Percentiles rank a stretch among this genome's conserved stretches.
phyloP scores from a whole-genome alignment of 1,140 invertebrate species.

The Drosophila kanapiae region DNA sequence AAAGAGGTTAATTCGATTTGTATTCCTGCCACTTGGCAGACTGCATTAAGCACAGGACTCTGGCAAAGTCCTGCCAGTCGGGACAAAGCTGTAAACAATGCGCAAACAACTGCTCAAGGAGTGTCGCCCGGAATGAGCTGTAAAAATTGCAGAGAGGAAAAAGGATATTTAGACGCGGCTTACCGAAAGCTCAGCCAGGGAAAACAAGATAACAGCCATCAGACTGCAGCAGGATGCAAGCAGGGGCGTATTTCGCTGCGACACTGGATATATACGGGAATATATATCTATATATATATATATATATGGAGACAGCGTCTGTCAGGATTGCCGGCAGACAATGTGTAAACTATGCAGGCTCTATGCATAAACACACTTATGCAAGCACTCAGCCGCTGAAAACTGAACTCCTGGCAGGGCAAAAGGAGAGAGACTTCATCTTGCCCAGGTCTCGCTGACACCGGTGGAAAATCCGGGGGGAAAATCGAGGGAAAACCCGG shows the following conservation, averaged over 20 bases:
- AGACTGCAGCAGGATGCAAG: neutral
- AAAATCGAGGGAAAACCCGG: neutral
- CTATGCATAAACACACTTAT: constrained; percentile 42
- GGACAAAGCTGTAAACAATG: constrained; percentile 70
- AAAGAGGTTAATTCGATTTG: constrained; percentile 75
- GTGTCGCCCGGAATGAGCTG: constrained; percentile 76
- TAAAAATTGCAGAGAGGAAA: constrained; percentile 56
- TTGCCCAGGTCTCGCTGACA: neutral
- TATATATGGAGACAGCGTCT: constrained; percentile 10
- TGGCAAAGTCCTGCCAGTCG: neutral
- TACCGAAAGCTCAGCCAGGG: constrained; percentile 58
- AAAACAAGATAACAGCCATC: constrained; percentile 53
- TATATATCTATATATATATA: constrained; percentile 3
- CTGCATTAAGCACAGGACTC: constrained; percentile 57
- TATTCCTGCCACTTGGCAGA: constrained; percentile 74
- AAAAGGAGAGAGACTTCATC: constrained; percentile 18
- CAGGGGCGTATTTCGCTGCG: too few relatives aligned
- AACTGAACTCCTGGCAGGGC: constrained; percentile 5
- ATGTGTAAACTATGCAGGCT: constrained; percentile 68
- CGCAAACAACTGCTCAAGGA: constrained; percentile 61
- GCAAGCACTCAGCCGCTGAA: constrained; percentile 39
- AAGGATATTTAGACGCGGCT: constrained; percentile 75
- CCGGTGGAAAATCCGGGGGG: too few relatives aligned
- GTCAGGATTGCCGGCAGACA: constrained; percentile 53
- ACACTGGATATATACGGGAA: neutral